Evolutionary conservation across 2,888 invertebrate species (phyloP).

Genomic region (Maniola hyperantus): DNA sequence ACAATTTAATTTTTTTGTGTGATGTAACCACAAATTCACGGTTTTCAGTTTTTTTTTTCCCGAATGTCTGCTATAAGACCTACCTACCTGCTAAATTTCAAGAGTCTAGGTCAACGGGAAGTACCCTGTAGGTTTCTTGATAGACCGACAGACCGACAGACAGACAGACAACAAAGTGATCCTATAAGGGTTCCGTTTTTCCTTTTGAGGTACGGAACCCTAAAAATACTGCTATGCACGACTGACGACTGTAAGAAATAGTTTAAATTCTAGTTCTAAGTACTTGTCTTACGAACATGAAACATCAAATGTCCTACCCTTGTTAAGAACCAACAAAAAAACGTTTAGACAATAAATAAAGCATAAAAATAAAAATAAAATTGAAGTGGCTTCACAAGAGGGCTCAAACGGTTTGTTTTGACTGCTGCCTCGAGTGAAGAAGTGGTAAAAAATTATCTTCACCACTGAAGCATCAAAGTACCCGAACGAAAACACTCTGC

Average conservation of each 20-base stretch:
- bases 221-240: no score
- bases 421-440: slow-evolving; percentile 67
- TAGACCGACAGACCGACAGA: no score
- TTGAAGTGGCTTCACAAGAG: slow-evolving; percentile 72
- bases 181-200: no score
- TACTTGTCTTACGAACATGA: not conserved
- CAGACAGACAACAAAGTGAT: no score
- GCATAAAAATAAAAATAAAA: slow-evolving; percentile 73
- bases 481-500: slow-evolving; percentile 34
- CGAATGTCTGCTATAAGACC: no score
- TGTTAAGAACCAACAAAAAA: slow-evolving; percentile 25
- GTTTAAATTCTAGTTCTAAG: not conserved
- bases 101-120: no score
- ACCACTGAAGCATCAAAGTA: slow-evolving; percentile 63
- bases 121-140: no score
- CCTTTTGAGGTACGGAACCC: no score
- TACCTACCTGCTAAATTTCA: no score
- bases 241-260: not conserved
- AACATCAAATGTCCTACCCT: slow-evolving; percentile 21
- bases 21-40: no score
- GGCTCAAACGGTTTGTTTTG: slow-evolving; percentile 80
- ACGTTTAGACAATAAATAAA: slow-evolving; percentile 58
- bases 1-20: no score
- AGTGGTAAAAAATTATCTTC: slow-evolving; percentile 65
- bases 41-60: no score